phyloP scores from a whole-genome alignment of 2,113 vertebrate species.

The Catharus fuscescens region DNA sequence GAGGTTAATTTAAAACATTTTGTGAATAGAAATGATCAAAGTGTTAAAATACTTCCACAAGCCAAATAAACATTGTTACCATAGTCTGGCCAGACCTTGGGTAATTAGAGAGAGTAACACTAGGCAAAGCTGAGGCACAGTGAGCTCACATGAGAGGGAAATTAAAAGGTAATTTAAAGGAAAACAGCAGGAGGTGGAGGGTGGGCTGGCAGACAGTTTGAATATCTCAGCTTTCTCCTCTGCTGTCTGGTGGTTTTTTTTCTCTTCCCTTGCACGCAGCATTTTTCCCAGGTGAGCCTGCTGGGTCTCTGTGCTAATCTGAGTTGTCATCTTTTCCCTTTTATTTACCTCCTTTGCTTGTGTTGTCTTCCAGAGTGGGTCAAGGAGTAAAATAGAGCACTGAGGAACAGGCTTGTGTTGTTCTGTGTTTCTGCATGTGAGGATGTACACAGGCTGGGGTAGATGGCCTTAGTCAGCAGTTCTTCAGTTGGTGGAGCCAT shows the following conservation, averaged over 20 bases:
- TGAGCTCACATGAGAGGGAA: neutral
- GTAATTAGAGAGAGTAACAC: neutral
- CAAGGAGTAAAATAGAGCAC: neutral
- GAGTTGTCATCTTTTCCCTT: neutral
- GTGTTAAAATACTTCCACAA: neutral
- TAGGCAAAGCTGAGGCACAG: neutral
- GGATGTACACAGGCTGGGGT: neutral
- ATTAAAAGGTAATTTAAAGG: neutral
- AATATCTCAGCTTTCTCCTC: neutral
- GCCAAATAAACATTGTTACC: neutral
- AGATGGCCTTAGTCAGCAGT: neutral
- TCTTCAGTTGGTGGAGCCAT: slow-evolving; percentile 63
- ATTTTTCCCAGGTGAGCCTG: slow-evolving; percentile 25
- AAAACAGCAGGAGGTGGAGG: neutral
- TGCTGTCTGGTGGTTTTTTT: neutral
- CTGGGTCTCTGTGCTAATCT: neutral
- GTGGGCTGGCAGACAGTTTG: neutral
- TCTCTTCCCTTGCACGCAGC: neutral
- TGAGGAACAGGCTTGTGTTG: neutral
- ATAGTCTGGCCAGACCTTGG: neutral
- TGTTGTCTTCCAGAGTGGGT: neutral
- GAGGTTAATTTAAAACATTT: neutral
- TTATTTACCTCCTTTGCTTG: neutral
- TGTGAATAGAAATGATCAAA: neutral
- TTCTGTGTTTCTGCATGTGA: neutral